Base-by-base conservation (phyloP, 2,113 vertebrate genomes). In the Mastomys natalensis region DNA sequence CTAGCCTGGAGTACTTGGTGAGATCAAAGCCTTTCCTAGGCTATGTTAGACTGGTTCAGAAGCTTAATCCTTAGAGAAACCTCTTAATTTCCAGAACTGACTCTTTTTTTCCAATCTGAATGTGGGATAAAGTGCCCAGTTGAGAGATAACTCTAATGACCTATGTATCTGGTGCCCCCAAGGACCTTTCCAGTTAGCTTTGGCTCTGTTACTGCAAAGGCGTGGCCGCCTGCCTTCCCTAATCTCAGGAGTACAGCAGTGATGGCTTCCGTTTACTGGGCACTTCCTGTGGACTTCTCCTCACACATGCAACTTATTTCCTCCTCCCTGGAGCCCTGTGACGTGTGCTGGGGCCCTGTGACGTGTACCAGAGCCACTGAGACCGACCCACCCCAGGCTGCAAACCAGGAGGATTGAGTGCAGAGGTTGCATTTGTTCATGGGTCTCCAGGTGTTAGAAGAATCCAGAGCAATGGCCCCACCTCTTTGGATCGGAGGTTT, bases 121-220 rank as follows among this genome's bases (percentile, higher is more conserved):
- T 51, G 17, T 43, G 12, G 40, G 13, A 16, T 45, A 21, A 1
- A 5, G 60, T 51, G 9, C 51, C 48, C 51, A 15, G 2, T 87
- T 19, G 58, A 48, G 72, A 73, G 60, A 8, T 70, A 60, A 58
- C 62, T 58, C 60, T 73, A 76, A 90, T 87, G 76, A 26, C 2
- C 0, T 26, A 24, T 1, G 1, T 37, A 31, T 60, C n/a, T 68
- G 86, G 51, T 60, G 12, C 31, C 72, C 37, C 0, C 0, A 0
- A 43, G 48, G 60, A 51, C 51, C 37, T 82, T 8, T 55, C 62
- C 73, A 58, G n/a, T 60, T 31, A 64, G 34, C 66, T 31, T 88
- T 40, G 6, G 48, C 66, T 72, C 29, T n/a, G 26, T 82, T 60
- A 60, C 45, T 60, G 37, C 12, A n/a, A 31, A 64, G 58, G 26